Evolutionary conservation across 2,113 vertebrate genomes (phyloP).

Genomic region (Myxocyprinus asiaticus): DNA sequence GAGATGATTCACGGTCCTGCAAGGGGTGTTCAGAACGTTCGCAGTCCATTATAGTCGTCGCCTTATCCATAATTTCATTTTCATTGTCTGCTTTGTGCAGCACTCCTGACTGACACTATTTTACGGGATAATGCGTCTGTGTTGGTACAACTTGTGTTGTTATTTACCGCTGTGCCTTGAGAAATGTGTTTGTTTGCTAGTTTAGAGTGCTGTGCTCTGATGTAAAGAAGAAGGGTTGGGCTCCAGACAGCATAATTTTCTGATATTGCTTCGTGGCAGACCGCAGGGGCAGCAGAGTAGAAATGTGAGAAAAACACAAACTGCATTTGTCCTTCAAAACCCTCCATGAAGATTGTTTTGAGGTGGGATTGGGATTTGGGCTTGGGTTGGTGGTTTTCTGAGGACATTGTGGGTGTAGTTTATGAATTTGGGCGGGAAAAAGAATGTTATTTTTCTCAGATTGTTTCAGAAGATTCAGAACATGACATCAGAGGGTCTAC

Average conservation of each 20-base stretch:
- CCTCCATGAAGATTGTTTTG: slow-evolving; percentile 65
- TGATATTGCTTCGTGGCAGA: too few species aligned
- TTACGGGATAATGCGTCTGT: slow-evolving; percentile 55
- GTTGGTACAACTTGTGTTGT: slow-evolving; percentile 62
- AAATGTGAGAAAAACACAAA: slow-evolving; percentile 38
- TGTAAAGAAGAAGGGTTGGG: slow-evolving; percentile 66
- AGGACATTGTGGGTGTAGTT: slow-evolving; percentile 21
- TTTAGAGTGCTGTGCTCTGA: slow-evolving; percentile 57
- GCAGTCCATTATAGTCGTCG: slow-evolving; percentile 49
- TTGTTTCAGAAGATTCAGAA: too few species aligned
- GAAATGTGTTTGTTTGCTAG: slow-evolving; percentile 64
- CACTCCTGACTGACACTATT: slow-evolving; percentile 57
- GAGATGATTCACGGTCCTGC: slow-evolving; percentile 55
- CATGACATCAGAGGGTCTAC: too few species aligned
- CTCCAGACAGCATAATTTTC: slow-evolving; percentile 38
- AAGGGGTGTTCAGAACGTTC: slow-evolving; percentile 41
- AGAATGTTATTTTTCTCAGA: too few species aligned
- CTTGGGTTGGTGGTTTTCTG: background rate
- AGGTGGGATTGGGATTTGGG: slow-evolving; percentile 48
- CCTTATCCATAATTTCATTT: slow-evolving; percentile 60
- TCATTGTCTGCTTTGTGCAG: slow-evolving; percentile 43
- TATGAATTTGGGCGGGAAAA: slow-evolving; percentile 6
- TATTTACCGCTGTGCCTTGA: slow-evolving; percentile 62
- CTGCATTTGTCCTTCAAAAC: slow-evolving; percentile 65
- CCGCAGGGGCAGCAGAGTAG: too few species aligned